These are phyloP conservation scores for Pseudomyrmex gracilis DNA, from an alignment of 1,140 invertebrate genomes.

Conservation along the genomic window DNA sequence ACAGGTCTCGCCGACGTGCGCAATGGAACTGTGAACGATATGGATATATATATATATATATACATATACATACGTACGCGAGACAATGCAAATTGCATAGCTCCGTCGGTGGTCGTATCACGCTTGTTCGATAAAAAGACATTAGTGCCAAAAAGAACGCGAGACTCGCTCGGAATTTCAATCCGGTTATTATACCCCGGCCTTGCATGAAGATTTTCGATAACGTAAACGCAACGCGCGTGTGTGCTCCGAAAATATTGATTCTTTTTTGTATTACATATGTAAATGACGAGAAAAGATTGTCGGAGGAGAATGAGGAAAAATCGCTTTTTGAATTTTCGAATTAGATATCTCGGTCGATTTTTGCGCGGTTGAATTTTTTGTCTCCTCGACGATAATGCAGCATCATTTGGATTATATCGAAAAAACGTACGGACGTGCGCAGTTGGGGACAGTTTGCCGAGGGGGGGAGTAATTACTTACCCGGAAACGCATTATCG, in stretches of 20 bases:
- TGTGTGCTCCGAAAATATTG: not conserved
- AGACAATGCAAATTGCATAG: slow-evolving; percentile 38
- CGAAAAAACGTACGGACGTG: not conserved
- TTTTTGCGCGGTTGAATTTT: slow-evolving; percentile 12
- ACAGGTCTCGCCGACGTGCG: not conserved
- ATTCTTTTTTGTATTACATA: not conserved
- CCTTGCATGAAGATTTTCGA: not conserved
- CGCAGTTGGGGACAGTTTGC: slow-evolving; percentile 21
- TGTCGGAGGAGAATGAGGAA: no score
- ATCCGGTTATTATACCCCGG: slow-evolving; percentile 12
- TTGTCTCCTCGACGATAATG: not conserved
- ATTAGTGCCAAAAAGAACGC: slow-evolving; percentile 25
- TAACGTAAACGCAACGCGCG: not conserved
- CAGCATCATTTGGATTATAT: slow-evolving; percentile 2
- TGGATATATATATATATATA: no score
- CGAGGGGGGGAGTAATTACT: slow-evolving; percentile 1
- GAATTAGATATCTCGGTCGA: not conserved
- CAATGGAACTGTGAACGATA: slow-evolving; percentile 17
- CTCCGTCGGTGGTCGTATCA: slow-evolving; percentile 22
- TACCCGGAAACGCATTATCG: slow-evolving; percentile 58
- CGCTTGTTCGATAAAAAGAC: slow-evolving; percentile 48
- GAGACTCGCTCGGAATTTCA: slow-evolving; percentile 33
- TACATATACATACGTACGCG: not conserved
- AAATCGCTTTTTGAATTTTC: not conserved
- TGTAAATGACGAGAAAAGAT: no score